These are phyloP conservation scores for Melanotaenia maccullochi DNA, from an alignment of 2,797 vertebrate species.

Conservation along the genomic window DNA sequence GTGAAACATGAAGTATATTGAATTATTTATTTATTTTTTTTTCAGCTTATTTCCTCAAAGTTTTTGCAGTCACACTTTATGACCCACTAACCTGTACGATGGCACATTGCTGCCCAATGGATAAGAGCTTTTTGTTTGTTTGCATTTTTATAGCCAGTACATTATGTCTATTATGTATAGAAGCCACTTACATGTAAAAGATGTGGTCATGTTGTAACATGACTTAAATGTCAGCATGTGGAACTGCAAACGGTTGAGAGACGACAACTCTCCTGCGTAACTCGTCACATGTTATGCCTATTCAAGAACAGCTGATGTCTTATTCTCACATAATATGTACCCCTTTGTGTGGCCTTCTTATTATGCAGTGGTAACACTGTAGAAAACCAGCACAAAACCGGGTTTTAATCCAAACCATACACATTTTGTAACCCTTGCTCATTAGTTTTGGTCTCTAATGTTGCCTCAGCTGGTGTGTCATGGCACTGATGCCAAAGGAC, in stretches of 20 bases:
- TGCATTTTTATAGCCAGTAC: not conserved
- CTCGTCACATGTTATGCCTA: not conserved
- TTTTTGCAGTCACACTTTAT: not conserved
- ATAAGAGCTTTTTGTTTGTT: not conserved
- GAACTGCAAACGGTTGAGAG: not conserved
- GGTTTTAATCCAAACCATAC: not conserved
- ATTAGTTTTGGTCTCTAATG: not conserved
- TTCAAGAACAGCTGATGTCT: not conserved
- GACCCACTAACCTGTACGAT: not conserved
- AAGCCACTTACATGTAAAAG: not conserved
- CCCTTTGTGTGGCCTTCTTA: not conserved
- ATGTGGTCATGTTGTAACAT: not conserved
- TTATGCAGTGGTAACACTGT: not conserved
- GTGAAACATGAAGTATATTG: constrained; percentile 15
- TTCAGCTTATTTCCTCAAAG: not conserved
- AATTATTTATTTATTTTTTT: not conserved
- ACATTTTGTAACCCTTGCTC: not conserved
- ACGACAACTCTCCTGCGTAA: not conserved
- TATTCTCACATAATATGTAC: not conserved
- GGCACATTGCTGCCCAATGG: not conserved
- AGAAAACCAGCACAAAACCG: not conserved
- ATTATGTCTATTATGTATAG: not conserved
- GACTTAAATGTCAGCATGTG: not conserved
- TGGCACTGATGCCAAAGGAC: not conserved
- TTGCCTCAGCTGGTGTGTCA: not conserved